A percentile compares a stretch with the other conserved stretches of the same genome.
Evolutionary conservation across 2,113 vertebrate genomes (phyloP).

Genomic region (Callocephalon fimbriatum): DNA sequence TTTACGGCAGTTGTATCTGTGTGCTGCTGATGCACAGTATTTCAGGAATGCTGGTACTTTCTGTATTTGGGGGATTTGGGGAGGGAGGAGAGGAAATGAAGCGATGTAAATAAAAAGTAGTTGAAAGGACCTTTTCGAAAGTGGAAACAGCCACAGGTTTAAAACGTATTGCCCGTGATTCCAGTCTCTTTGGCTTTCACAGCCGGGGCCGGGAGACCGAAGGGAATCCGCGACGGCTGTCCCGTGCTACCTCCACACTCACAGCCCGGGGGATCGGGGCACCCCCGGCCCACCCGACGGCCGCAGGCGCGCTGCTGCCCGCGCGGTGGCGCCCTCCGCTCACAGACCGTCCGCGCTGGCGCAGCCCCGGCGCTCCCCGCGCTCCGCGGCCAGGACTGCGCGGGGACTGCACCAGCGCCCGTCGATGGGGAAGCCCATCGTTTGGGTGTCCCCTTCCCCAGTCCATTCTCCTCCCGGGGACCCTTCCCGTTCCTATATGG

Average conservation of each 20-base stretch:
- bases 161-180: not conserved
- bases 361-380: not conserved
- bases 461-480: not conserved
- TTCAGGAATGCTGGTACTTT: not conserved
- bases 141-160: not conserved
- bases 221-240: fast-evolving
- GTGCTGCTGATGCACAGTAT: not conserved
- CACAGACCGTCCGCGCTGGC: not conserved
- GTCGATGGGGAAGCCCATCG: not conserved
- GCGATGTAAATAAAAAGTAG: not conserved
- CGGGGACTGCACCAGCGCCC: not conserved
- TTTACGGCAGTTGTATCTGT: not conserved
- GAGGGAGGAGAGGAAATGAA: not conserved
- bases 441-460: not conserved
- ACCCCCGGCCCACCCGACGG: not conserved
- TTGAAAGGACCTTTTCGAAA: not conserved
- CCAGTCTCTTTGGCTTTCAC: not conserved
- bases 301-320: constrained; percentile 1
- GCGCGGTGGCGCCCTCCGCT: constrained; percentile 75
- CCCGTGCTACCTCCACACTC: not conserved
- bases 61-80: not conserved
- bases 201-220: not conserved
- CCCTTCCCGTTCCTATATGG: not conserved
- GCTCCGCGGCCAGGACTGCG: not conserved
- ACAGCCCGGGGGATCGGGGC: not conserved